Evolutionary conservation across 2,113 vertebrate genomes (phyloP).

Genomic region (Stomatorhinus ivindoensis): DNA sequence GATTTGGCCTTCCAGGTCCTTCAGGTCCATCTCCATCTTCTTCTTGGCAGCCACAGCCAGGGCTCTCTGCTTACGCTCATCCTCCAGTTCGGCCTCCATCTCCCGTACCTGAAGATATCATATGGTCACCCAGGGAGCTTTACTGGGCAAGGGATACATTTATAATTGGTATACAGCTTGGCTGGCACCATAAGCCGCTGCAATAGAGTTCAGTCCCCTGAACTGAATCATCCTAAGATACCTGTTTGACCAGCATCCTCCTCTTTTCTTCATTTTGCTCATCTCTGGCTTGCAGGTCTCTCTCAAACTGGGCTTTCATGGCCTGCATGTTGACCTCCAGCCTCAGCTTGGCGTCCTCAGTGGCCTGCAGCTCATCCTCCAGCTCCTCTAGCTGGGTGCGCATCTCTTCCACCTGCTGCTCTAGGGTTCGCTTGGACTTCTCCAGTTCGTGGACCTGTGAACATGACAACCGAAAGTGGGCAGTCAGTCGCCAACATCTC

Average conservation of each 20-base stretch:
- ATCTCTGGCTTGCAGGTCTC: constrained; percentile 81
- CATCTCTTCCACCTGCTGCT: constrained; percentile 97
- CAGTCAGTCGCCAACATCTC: background rate
- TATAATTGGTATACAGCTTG: background rate
- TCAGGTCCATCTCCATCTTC: constrained; percentile 95
- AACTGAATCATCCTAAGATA: constrained; percentile 32
- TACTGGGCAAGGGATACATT: background rate
- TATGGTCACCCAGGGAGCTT: constrained; percentile 2
- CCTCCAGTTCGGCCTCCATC: constrained; percentile 90
- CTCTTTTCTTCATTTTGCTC: constrained; percentile 96
- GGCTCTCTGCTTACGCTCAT: constrained; percentile 89
- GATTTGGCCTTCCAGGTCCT: constrained; percentile 87
- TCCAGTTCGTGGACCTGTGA: constrained; percentile 88
- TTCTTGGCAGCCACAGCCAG: constrained; percentile 86
- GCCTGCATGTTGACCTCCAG: constrained; percentile 99
- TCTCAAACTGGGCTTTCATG: constrained; percentile 94
- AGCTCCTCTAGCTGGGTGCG: constrained; percentile 91
- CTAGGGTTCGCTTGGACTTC: constrained; percentile 89
- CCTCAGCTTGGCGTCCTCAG: constrained; percentile 90
- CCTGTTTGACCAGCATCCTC: constrained; percentile 88
- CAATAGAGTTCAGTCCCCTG: background rate
- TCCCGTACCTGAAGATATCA: constrained; percentile 73
- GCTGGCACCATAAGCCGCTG: background rate
- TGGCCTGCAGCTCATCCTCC: constrained; percentile 93
- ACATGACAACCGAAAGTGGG: background rate